phyloP scores from a whole-genome alignment of 2,113 vertebrate species.

The Anoura caudifer region DNA sequence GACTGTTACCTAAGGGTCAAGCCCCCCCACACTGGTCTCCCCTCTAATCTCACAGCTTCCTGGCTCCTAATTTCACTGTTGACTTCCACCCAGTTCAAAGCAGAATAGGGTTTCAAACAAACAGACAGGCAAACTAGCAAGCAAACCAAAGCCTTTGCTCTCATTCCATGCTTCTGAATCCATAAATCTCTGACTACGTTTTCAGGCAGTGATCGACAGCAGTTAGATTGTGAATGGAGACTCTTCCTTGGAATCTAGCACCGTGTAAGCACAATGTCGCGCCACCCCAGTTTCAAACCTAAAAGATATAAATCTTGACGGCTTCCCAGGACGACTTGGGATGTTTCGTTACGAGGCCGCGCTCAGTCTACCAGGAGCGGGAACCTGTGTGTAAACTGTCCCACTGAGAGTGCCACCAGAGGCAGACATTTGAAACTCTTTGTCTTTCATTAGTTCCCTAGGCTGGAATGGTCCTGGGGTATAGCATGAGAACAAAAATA shows the following conservation, averaged over 20 bases:
- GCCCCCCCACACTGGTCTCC: not conserved
- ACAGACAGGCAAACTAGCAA: not conserved
- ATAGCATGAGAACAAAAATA: not conserved
- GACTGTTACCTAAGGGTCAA: not conserved
- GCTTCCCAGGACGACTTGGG: not conserved
- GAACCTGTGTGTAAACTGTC: not conserved
- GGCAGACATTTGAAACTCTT: not conserved
- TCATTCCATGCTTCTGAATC: not conserved
- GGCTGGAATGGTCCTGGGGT: not conserved
- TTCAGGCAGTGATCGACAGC: not conserved
- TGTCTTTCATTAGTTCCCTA: not conserved
- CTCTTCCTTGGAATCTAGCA: not conserved
- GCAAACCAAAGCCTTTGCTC: not conserved
- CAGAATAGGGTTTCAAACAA: not conserved
- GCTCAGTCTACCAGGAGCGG: not conserved
- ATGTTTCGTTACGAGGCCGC: not conserved
- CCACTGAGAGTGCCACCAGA: not conserved
- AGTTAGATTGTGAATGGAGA: not conserved
- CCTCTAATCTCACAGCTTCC: not conserved
- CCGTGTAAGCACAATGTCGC: not conserved
- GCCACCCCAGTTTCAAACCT: rapidly evolving
- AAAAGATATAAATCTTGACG: not conserved
- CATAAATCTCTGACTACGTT: not conserved
- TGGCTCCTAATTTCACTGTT: not conserved
- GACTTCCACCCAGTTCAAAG: not conserved